Base-by-base conservation (phyloP, 2,888 invertebrate species). In the Acrobasis repandana region DNA sequence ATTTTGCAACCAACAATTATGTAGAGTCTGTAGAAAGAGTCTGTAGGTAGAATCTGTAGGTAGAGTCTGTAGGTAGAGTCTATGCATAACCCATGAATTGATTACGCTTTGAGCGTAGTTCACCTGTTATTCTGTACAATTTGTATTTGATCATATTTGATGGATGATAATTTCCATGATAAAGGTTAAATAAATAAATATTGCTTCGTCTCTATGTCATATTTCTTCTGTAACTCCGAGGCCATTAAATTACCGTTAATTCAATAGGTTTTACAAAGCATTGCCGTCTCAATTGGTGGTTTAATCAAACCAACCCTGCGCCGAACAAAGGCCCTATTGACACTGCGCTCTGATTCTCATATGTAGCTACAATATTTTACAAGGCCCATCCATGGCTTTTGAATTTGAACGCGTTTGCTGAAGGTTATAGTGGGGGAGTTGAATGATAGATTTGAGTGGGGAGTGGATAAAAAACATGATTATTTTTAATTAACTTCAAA, bases 231-330 rank as follows among this genome's bases (percentile, higher is more conserved):
- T 9, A 2, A 16, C 15, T 43, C 9, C 6, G 14, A 54, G 43
- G 54, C 54, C 54, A 54, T 54, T 38, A 54, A 54, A 54, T 54
- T 54, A 54, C 38, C 38, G 36, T 10, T 20, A 54, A 54, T 54
- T 54, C 38, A 54, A 54, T 54, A 54, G 54, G 54, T 54, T 54
- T 54, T 54, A 54, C 54, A 54, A 54, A 38, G 54, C 54, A 16
- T 33, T 38, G 38, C 54, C 54, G 43, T 54, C 54, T 54, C 18
- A 18, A 36, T 18, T 38, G 18, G 54, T 20, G 54, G 54, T 43
- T 54, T 54, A 36, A 54, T 54, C 54, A 54, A 54, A 54, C 20
- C 18, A 54, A 14, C 18, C 49, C 38, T 20, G 52, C 34, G 18
- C 11, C 36, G 51, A 38, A 54, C 38, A 54, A 54, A 54, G 18